Conservation (phyloP, 2,888 invertebrate species). For the Drosophila conformis region DNA sequence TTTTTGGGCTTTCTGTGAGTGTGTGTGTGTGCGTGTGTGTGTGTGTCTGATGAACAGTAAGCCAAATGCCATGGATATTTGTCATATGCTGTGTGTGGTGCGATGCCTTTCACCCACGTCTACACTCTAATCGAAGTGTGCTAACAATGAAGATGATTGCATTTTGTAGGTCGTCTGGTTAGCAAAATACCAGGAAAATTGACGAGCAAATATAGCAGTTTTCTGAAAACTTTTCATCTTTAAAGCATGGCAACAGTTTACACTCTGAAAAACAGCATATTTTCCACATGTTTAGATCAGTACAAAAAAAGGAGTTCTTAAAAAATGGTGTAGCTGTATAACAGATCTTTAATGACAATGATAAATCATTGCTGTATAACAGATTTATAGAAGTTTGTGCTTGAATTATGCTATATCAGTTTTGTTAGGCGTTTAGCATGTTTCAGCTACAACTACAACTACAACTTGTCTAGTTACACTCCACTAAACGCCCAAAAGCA, state of each 20-base stretch:
- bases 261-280: constrained; percentile 1
- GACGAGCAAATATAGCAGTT: constrained; percentile 5
- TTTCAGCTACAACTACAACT: constrained; percentile 15
- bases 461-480: constrained; percentile 42
- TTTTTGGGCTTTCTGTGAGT: constrained; percentile 1
- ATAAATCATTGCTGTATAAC: neutral
- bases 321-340: neutral
- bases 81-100: constrained; percentile 23
- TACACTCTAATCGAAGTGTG: constrained; percentile 5
- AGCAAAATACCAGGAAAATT: constrained; percentile 17
- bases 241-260: constrained; percentile 10
- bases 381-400: neutral
- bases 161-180: constrained; percentile 13
- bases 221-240: constrained; percentile 8
- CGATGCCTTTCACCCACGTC: constrained; percentile 66
- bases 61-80: constrained; percentile 47
- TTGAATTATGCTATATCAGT: constrained; percentile 14
- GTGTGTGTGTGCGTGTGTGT: neutral
- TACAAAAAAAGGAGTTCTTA: neutral
- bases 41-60: constrained; percentile 16
- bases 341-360: neutral
- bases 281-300: neutral
- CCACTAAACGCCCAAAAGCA: constrained; percentile 42
- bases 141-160: constrained; percentile 8
- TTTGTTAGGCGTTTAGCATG: constrained; percentile 41